phyloP scores from a whole-genome alignment of 1,140 invertebrate species.

The Drosophila takahashii region DNA sequence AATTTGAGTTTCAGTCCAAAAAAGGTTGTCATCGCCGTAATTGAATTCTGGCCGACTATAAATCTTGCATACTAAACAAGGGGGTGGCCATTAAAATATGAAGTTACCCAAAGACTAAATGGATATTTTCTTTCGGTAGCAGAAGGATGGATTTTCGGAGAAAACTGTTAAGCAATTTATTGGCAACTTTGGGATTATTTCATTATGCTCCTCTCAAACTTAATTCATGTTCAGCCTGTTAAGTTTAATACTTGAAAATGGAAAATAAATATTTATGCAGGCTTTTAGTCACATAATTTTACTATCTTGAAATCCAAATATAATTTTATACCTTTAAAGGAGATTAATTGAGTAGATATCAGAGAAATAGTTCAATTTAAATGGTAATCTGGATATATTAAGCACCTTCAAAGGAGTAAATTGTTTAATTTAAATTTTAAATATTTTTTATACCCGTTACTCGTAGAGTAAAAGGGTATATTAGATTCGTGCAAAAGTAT shows the following conservation, averaged over 20 bases:
- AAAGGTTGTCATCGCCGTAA: conserved; percentile 50
- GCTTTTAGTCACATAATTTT: too few species aligned
- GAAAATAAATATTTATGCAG: background rate
- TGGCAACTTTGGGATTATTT: background rate
- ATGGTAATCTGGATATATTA: too few species aligned
- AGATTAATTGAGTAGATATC: too few species aligned
- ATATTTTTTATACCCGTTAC: too few species aligned
- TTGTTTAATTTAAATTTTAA: background rate
- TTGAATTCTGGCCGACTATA: conserved; percentile 42
- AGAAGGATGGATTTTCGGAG: background rate
- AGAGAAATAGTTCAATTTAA: too few species aligned
- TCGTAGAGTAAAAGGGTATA: too few species aligned
- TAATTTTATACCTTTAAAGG: background rate
- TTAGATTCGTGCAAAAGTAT: too few species aligned
- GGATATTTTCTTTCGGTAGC: conserved; percentile 2
- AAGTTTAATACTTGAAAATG: background rate
- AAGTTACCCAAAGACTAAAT: conserved; percentile 11
- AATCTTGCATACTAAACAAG: conserved; percentile 44
- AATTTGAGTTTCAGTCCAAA: background rate
- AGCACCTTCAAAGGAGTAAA: background rate
- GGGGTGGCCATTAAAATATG: conserved; percentile 20
- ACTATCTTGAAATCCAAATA: background rate
- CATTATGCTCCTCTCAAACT: background rate
- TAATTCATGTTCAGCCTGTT: background rate
- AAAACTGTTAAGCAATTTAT: conserved; percentile 3